phyloP scores from a whole-genome alignment of 2,888 invertebrate genomes.

The Hydroisotoma schaefferi region DNA sequence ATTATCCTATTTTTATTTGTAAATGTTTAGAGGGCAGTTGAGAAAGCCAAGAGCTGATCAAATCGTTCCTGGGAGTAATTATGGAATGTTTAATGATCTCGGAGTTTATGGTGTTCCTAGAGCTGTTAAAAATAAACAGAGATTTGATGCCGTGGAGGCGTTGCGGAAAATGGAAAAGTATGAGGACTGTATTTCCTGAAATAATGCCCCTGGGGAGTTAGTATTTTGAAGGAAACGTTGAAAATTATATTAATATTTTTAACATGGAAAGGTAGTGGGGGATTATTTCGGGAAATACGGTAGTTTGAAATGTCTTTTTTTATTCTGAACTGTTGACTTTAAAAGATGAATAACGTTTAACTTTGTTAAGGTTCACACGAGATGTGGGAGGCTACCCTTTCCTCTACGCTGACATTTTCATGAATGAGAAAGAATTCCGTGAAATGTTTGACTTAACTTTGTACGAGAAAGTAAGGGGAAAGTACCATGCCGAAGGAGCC shows the following conservation, averaged over 20 bases:
- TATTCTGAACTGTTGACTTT: too few species aligned
- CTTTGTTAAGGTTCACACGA: constrained; percentile 57
- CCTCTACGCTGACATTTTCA: constrained; percentile 68
- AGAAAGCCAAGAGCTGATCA: constrained; percentile 59
- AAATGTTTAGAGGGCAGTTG: constrained; percentile 57
- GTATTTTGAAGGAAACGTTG: too few species aligned
- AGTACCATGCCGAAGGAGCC: constrained; percentile 60
- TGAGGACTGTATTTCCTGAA: too few species aligned
- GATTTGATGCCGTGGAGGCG: constrained; percentile 63
- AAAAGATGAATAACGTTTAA: background rate
- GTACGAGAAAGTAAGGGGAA: constrained; percentile 61
- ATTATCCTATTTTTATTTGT: background rate
- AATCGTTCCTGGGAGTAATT: constrained; percentile 63
- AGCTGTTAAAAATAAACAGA: constrained; percentile 59
- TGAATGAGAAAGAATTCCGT: constrained; percentile 60
- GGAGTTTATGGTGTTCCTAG: constrained; percentile 69
- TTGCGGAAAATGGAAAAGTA: constrained; percentile 66
- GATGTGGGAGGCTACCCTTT: constrained; percentile 67
- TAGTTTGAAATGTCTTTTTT: too few species aligned
- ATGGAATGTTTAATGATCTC: constrained; percentile 68
- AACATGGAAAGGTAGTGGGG: too few species aligned
- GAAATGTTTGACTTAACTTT: constrained; percentile 66
- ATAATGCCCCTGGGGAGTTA: too few species aligned
- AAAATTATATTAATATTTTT: too few species aligned
- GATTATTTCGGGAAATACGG: too few species aligned